Percentiles rank a stretch among this genome's conserved stretches.
phyloP scores from a whole-genome alignment of 2,797 vertebrate species.

The Pterois miles region DNA sequence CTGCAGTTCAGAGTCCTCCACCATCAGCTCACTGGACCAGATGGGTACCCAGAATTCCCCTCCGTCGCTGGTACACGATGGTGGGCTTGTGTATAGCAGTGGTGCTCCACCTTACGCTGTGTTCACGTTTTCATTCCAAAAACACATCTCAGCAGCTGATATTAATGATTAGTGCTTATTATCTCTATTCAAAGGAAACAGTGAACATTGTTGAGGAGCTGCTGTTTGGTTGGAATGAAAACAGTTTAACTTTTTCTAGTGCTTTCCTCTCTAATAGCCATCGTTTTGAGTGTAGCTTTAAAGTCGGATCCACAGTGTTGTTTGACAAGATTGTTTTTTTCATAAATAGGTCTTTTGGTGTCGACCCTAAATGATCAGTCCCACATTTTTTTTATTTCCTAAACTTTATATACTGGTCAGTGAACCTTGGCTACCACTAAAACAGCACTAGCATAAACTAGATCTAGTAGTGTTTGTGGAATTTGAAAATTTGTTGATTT shows the following conservation, averaged over 20 bases:
- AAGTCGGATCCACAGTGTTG: background rate
- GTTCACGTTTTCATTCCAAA: constrained; percentile 4
- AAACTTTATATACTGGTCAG: background rate
- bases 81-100: background rate
- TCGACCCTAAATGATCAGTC: background rate
- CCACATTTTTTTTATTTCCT: background rate
- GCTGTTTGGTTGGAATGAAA: constrained; percentile 6
- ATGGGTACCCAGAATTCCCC: constrained; percentile 18
- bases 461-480: background rate
- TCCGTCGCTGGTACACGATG: background rate
- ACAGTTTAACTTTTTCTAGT: background rate
- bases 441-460: background rate
- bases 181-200: background rate
- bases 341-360: background rate
- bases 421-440: background rate
- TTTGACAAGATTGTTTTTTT: background rate
- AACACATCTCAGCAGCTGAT: background rate
- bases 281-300: background rate
- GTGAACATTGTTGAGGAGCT: background rate
- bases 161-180: background rate
- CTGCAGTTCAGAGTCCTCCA: constrained; percentile 45
- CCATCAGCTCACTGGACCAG: constrained; percentile 41
- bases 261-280: background rate
- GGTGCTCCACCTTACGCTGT: background rate
- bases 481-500: background rate